Conservation (phyloP, 1,140 invertebrate species). For the Tetragonula clypearis region DNA sequence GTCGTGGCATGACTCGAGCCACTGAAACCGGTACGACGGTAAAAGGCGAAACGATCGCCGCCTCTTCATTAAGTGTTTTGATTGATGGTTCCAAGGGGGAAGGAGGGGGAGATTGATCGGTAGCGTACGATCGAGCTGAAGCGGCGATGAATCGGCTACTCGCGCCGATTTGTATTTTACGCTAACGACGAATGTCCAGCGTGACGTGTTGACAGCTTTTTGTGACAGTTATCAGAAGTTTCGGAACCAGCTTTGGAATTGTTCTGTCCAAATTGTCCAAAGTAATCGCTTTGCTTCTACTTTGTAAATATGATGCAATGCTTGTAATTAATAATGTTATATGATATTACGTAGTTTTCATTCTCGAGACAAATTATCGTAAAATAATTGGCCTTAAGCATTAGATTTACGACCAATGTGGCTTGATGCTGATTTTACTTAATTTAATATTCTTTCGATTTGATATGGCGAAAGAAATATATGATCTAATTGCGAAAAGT, state of each 20-base stretch:
- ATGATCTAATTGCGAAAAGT: too few species aligned
- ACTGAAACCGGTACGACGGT: not conserved
- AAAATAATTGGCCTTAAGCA: too few species aligned
- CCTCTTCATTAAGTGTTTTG: constrained; percentile 15
- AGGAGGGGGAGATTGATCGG: not conserved
- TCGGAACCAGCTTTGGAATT: not conserved
- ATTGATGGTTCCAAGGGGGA: constrained; percentile 14
- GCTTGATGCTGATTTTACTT: too few species aligned
- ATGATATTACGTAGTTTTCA: too few species aligned
- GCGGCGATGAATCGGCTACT: not conserved
- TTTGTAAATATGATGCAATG: not conserved
- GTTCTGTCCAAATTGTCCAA: not conserved
- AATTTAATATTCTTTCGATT: too few species aligned
- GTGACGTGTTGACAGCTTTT: not conserved
- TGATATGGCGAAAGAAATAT: too few species aligned
- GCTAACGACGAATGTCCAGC: not conserved
- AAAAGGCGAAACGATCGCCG: constrained; percentile 7
- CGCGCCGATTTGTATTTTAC: not conserved
- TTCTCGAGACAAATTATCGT: too few species aligned
- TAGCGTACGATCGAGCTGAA: not conserved
- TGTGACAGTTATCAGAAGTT: not conserved
- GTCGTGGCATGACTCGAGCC: constrained; percentile 10
- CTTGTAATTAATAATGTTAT: too few species aligned
- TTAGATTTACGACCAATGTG: too few species aligned
- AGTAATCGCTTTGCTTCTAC: not conserved